Evolutionary conservation across 2,888 invertebrate species (phyloP).

Genomic region (Drosophila multiciliata): DNA sequence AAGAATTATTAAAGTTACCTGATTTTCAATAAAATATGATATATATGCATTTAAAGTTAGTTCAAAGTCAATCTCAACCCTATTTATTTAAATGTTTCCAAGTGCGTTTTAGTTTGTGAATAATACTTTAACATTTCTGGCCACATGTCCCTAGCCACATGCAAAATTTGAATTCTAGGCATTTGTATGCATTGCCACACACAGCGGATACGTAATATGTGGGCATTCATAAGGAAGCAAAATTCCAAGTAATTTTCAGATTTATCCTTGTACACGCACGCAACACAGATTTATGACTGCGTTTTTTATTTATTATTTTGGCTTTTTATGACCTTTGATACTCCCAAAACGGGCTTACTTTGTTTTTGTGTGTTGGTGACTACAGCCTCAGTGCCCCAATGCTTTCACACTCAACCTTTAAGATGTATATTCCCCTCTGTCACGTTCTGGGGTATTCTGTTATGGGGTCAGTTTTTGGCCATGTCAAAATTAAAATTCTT

Average conservation of each 20-base stretch:
- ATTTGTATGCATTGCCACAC: constrained; percentile 19
- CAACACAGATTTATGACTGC: constrained; percentile 65
- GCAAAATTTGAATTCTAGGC: constrained; percentile 5
- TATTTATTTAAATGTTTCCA: background rate
- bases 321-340: constrained; percentile 20
- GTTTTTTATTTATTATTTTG: constrained; percentile 11
- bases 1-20: background rate
- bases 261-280: constrained; percentile 50
- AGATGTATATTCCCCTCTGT: constrained; percentile 10
- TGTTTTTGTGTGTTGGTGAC: constrained; percentile 15
- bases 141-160: no score
- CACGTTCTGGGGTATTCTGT: constrained; percentile 21
- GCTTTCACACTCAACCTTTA: background rate
- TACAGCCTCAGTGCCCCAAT: constrained; percentile 6
- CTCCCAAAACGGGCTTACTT: constrained; percentile 18
- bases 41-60: background rate
- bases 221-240: constrained; percentile 44
- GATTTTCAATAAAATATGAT: background rate
- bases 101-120: background rate
- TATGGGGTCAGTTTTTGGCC: constrained; percentile 18
- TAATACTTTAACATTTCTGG: background rate
- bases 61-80: background rate
- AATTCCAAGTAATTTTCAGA: constrained; percentile 40
- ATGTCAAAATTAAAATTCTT: constrained; percentile 28
- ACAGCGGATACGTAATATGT: constrained; percentile 58